Percentiles rank a stretch among this genome's conserved stretches.
Evolutionary conservation across 2,888 invertebrate genomes (phyloP).

Genomic region (Drosophila incognita): DNA sequence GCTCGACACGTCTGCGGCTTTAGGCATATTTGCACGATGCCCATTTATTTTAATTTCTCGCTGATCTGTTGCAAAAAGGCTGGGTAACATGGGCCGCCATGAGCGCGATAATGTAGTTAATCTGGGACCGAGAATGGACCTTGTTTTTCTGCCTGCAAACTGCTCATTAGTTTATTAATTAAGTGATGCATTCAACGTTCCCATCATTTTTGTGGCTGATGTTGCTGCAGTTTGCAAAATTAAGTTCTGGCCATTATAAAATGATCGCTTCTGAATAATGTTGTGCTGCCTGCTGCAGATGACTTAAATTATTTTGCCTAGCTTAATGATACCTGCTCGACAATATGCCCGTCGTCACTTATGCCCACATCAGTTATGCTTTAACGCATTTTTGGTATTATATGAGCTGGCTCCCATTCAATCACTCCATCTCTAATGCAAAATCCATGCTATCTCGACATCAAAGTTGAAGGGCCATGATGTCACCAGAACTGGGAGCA

Average conservation of each 20-base stretch:
- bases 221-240: slow-evolving; percentile 46
- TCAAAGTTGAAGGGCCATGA: slow-evolving; percentile 34
- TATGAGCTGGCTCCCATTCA: background rate
- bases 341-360: slow-evolving; percentile 69
- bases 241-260: slow-evolving; percentile 79
- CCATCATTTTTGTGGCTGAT: slow-evolving; percentile 20
- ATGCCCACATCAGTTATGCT: slow-evolving; percentile 76
- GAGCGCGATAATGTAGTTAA: slow-evolving; percentile 58
- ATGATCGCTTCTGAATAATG: slow-evolving; percentile 69
- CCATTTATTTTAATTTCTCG: slow-evolving; percentile 76
- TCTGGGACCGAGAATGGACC: slow-evolving; percentile 36
- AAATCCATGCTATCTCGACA: background rate
- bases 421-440: background rate
- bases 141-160: slow-evolving; percentile 61
- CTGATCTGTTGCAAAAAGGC: slow-evolving; percentile 64
- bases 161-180: slow-evolving; percentile 81
- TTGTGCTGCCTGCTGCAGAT: slow-evolving; percentile 77
- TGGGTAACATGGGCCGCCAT: slow-evolving; percentile 29
- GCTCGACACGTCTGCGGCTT: slow-evolving; percentile 44
- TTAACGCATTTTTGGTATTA: slow-evolving; percentile 57
- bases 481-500: slow-evolving; percentile 45
- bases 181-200: slow-evolving; percentile 56
- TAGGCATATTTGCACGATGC: slow-evolving; percentile 76
- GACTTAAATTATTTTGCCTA: slow-evolving; percentile 78
- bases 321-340: slow-evolving; percentile 76